phyloP scores from a whole-genome alignment of 2,888 invertebrate genomes.

The Bellardia pandia region DNA sequence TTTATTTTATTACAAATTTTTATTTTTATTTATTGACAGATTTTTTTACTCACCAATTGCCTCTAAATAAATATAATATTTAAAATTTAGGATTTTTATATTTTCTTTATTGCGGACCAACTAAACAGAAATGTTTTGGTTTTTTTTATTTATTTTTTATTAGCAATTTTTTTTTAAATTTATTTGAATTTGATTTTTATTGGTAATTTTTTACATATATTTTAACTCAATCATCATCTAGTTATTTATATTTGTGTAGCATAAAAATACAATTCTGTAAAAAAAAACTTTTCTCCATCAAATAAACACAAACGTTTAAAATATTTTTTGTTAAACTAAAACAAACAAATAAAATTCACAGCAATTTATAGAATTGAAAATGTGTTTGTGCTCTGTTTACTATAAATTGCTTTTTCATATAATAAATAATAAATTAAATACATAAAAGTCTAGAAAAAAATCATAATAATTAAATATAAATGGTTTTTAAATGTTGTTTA shows the following conservation, averaged over 20 bases:
- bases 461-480: neutral
- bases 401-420: neutral
- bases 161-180: neutral
- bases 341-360: conserved; percentile 15
- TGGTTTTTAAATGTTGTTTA: conserved; percentile 6
- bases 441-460: neutral
- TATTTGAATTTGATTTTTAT: neutral
- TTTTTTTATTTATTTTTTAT: neutral
- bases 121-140: neutral
- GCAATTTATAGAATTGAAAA: conserved; percentile 38
- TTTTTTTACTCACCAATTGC: conserved; percentile 23
- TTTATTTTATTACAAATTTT: neutral
- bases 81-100: neutral
- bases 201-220: neutral
- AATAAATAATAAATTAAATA: neutral
- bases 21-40: neutral
- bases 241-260: neutral
- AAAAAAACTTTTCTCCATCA: neutral
- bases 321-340: conserved; percentile 27
- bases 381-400: neutral
- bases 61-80: neutral
- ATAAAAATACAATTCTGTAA: neutral
- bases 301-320: conserved; percentile 8
- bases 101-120: neutral
- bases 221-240: neutral